These are phyloP conservation scores for Poecile atricapillus DNA, from an alignment of 2,113 vertebrate genomes.

Conservation along the genomic window DNA sequence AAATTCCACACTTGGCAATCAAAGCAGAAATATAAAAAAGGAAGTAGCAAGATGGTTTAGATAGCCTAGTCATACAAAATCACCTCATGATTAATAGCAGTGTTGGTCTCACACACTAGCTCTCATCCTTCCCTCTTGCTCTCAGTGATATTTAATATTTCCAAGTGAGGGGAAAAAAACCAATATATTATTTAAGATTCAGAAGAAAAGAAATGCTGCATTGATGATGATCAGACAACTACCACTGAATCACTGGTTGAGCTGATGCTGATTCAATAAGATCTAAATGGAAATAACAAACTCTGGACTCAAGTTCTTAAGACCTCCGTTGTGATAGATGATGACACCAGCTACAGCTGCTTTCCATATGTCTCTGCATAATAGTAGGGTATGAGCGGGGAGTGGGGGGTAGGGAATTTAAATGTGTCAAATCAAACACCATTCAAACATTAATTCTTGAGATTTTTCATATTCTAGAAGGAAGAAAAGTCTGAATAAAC, in stretches of 20 bases:
- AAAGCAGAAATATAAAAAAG: not conserved
- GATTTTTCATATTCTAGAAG: not conserved
- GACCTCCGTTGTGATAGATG: constrained; percentile 15
- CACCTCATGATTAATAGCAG: not conserved
- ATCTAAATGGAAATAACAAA: constrained; percentile 9
- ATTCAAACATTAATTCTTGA: not conserved
- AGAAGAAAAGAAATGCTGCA: not conserved
- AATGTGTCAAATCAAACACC: constrained; percentile 27
- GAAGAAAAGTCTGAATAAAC: not conserved
- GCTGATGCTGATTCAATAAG: not conserved
- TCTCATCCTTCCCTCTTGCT: not conserved
- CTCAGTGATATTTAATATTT: not conserved
- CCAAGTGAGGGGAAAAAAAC: not conserved
- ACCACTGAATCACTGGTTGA: not conserved
- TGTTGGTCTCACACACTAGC: not conserved
- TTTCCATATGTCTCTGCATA: constrained; percentile 13
- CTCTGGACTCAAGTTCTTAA: not conserved
- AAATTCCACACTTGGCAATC: not conserved
- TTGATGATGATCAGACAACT: not conserved
- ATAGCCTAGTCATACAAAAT: not conserved
- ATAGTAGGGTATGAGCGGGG: not conserved
- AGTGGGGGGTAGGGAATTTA: not conserved
- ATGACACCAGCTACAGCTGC: constrained; percentile 24
- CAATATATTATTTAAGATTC: not conserved
- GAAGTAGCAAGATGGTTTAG: not conserved